Evolutionary conservation across 92 coral and sea anemone genomes (phyloP).

Genomic region (Porites lobata): DNA sequence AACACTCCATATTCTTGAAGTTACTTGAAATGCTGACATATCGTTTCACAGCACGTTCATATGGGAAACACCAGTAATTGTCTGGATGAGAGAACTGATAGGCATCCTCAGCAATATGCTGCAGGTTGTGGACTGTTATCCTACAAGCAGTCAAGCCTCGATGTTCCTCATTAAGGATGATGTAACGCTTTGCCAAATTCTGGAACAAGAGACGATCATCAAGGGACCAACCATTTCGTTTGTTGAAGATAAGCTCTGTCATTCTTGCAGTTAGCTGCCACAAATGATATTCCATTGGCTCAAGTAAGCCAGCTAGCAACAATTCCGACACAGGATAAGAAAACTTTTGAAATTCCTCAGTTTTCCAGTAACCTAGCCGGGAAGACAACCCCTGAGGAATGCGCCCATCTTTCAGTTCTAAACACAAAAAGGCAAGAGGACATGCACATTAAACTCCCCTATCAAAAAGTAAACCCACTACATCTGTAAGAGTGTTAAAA

Average conservation of each 20-base stretch:
- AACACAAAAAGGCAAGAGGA: constrained; percentile 7
- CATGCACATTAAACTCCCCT: background rate
- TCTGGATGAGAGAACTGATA: constrained; percentile 72
- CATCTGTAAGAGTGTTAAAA: too few relatives aligned
- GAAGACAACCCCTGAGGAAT: constrained; percentile 51
- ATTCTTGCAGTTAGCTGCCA: constrained; percentile 65
- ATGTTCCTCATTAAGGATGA: constrained; percentile 66
- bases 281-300: constrained; percentile 56
- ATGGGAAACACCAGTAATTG: constrained; percentile 75
- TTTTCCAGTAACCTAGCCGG: constrained; percentile 68
- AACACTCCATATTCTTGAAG: constrained; percentile 66
- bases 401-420: constrained; percentile 69
- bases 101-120: constrained; percentile 72
- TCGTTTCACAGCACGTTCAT: constrained; percentile 84
- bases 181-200: constrained; percentile 52
- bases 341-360: constrained; percentile 77
- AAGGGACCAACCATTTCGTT: constrained; percentile 63
- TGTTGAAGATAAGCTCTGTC: constrained; percentile 72
- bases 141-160: constrained; percentile 62
- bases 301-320: constrained; percentile 58
- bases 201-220: constrained; percentile 57
- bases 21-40: constrained; percentile 59
- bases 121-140: constrained; percentile 67
- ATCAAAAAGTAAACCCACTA: background rate
- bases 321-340: constrained; percentile 70